Conservation (phyloP, 2,888 invertebrate genomes). For the Parnassius glacialis region DNA sequence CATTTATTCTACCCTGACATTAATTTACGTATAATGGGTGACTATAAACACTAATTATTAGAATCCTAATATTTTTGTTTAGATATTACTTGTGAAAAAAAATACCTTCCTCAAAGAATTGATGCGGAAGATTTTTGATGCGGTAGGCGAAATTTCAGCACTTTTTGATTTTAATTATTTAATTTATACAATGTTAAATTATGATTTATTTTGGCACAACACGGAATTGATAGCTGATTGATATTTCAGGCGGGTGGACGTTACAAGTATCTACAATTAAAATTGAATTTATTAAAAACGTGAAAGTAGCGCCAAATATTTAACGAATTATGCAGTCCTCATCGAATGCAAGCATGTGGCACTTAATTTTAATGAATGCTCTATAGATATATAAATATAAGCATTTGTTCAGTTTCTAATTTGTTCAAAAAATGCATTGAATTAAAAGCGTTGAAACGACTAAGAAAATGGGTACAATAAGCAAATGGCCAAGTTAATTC, state of each 20-base stretch:
- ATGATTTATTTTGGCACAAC: constrained; percentile 74
- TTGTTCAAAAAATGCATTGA: constrained; percentile 12
- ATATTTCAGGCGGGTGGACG: constrained; percentile 30
- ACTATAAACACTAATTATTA: constrained; percentile 75
- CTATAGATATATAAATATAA: not conserved
- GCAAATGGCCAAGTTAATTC: constrained; percentile 47
- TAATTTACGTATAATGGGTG: constrained; percentile 93
- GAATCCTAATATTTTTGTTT: constrained; percentile 65
- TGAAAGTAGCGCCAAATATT: not conserved
- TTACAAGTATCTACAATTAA: constrained; percentile 1
- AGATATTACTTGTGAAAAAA: constrained; percentile 64
- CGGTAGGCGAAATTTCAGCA: constrained; percentile 4
- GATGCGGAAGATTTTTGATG: constrained; percentile 7
- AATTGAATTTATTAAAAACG: constrained; percentile 4
- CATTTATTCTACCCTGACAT: constrained; percentile 88
- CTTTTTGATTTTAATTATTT: constrained; percentile 13
- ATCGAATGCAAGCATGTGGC: not conserved
- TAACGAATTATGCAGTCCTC: not conserved
- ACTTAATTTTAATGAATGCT: constrained; percentile 9
- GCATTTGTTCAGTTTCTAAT: constrained; percentile 6
- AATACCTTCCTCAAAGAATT: constrained; percentile 28
- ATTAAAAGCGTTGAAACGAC: constrained; percentile 23
- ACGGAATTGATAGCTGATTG: constrained; percentile 58
- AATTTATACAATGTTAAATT: constrained; percentile 31
- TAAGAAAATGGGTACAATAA: constrained; percentile 33